Evolutionary conservation across 2,888 invertebrate species (phyloP), one percentile per base, ranked within the genome.

Genomic region (Steinernema hermaphroditum): DNA sequence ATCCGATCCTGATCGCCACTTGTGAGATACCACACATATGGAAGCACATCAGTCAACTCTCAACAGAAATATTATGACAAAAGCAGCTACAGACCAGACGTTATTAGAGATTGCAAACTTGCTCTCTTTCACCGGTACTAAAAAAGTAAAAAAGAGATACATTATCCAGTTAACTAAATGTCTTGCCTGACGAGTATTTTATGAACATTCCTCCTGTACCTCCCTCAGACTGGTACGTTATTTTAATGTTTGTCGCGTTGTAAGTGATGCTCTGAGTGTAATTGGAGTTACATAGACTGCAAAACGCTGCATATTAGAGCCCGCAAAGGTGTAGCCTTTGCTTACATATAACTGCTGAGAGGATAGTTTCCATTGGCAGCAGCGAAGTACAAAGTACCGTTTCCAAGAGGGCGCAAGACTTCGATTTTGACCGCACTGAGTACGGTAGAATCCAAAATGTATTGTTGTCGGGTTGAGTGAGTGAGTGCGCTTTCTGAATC

Each of bases 211-310:
- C 62, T 1, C 62, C 62, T 1, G 62, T 62, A 14, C 62, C 62
- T 29, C 62, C 62, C 16, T 16, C 4, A 8, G 62, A 62, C 2
- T n/a, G 62, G 34, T 62, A 62, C 1, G 62, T 62, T 22, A 62
- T 62, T 34, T 62, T 62, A 12, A 62, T 34, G 32, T 62, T 62
- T 32, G 62, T 62, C 29, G 62, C 62, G 62, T 62, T 62, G 62
- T 62, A 62, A 16, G 62, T 32, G 62, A 62, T 32, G 32, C 19
- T 62, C 32, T 24, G 6, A 32, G 12, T 29, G 29, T 29, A 32
- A 16, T 29, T 62, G 16, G 62, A 62, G 6, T 16, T 29, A 19
- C 16, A 32, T 8, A 62, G 16, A 14, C 62, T 62, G 9, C 29
- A 62, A 32, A 34, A n/a, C n/a, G n/a, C n/a, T n/a, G 32, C 8